These are phyloP conservation scores for Hirtodrosophila cameraria DNA, from an alignment of 2,888 invertebrate genomes.

Conservation along the genomic window DNA sequence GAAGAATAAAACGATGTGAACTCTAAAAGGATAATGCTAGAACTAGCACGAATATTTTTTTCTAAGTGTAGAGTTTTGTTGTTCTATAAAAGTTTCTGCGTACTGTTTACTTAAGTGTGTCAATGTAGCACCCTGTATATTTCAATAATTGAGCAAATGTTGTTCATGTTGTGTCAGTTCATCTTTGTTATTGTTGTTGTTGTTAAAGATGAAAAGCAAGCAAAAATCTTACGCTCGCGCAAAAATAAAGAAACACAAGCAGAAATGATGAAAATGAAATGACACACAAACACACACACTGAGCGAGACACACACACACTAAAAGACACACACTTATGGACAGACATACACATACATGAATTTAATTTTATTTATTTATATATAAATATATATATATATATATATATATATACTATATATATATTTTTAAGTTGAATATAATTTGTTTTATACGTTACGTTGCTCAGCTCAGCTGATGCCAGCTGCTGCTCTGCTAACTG, in stretches of 20 bases:
- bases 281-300: constrained; percentile 46
- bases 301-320: constrained; percentile 16
- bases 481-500: constrained; percentile 15
- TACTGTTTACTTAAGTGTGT: constrained; percentile 9
- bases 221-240: constrained; percentile 60
- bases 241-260: constrained; percentile 20
- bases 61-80: too few species aligned
- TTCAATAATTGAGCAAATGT: constrained; percentile 65
- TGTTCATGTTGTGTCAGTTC: constrained; percentile 60
- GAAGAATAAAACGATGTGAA: too few species aligned
- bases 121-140: constrained; percentile 55
- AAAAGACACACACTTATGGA: constrained; percentile 15
- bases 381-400: too few species aligned
- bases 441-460: constrained; percentile 73
- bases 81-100: too few species aligned
- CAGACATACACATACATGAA: constrained; percentile 30
- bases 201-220: constrained; percentile 60
- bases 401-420: too few species aligned
- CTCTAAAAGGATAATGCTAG: too few species aligned
- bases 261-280: constrained; percentile 65
- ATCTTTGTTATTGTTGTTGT: constrained; percentile 26
- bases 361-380: constrained; percentile 57
- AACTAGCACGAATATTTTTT: too few species aligned
- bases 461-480: constrained; percentile 53
- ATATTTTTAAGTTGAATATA: constrained; percentile 64